Evolutionary conservation across 2,888 invertebrate genomes (phyloP), one percentile per base, ranked within the genome.

Genomic region (Apodemia zela): DNA sequence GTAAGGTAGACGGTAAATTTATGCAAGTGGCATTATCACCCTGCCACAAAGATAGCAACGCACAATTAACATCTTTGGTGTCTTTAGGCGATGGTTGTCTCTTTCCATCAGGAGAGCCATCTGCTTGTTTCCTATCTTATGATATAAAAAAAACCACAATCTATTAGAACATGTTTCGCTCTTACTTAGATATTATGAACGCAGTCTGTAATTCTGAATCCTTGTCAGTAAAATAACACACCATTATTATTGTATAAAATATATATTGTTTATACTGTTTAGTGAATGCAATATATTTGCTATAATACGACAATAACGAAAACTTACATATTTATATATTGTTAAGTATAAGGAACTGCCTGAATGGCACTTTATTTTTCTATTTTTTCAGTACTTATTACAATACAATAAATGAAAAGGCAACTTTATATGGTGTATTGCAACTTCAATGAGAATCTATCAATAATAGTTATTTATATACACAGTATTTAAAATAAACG

Each of bases 181-280:
- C 35, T 35, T 8, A 35, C 7, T 35, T 10, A 35, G 5, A 33
- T 35, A 35, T 35, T 35, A 29, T 3, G 29, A 29, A 29, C 5
- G 29, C 29, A 29, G 5, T 29, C 29, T 5, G 29, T 29, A 29
- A 29, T 29, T 29, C 4, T 29, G 35, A 35, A 2, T 35, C 8
- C 35, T 3, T 38, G 3, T 15, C 13, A 42, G 6, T 5, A 47
- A 61, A 63, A 63, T 61, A 68, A 75, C 71, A 72, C 63, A 68
- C 47, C 21, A 66, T 51, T 68, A 64, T 47, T 61, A 58, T 80
- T 77, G 78, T 86, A 83, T 78, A 85, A 86, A 87, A 87, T 83
- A 81, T 82, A 80, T 81, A 80, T 84, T 83, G 80, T 76, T 74
- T 78, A 77, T 81, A 82, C 77, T 83, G 83, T 81, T 79, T 76